Percentiles rank a stretch among this genome's conserved stretches.
phyloP scores from a whole-genome alignment of 2,888 invertebrate genomes.

The Vanessa cardui region DNA sequence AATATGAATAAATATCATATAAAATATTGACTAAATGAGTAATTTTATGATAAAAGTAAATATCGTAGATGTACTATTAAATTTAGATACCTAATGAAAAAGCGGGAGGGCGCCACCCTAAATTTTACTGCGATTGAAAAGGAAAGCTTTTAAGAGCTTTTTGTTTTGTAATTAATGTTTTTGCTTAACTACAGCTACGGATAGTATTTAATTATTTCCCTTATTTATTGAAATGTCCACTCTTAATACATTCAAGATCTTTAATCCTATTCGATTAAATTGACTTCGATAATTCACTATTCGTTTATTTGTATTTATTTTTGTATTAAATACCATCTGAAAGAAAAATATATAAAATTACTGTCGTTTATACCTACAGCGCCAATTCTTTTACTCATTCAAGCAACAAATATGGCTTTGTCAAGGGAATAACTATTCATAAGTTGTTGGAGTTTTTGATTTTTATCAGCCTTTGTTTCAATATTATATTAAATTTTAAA shows the following conservation, averaged over 20 bases:
- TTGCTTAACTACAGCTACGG: conserved; percentile 33
- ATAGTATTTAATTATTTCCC: conserved; percentile 26
- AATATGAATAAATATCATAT: too few species aligned
- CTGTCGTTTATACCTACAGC: conserved; percentile 1
- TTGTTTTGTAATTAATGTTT: conserved; percentile 78
- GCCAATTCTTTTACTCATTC: conserved; percentile 25
- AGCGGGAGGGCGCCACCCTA: conserved; percentile 77
- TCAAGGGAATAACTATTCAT: conserved; percentile 33
- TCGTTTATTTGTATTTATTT: background rate
- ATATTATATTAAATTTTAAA: conserved; percentile 25
- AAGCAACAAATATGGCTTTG: conserved; percentile 27
- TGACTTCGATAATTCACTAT: background rate
- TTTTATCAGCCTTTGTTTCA: conserved; percentile 30
- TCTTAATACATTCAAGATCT: background rate
- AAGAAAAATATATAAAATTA: conserved; percentile 16
- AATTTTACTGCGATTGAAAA: conserved; percentile 70
- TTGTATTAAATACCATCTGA: conserved; percentile 10
- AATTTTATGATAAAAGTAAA: conserved; percentile 38
- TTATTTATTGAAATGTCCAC: conserved; percentile 2
- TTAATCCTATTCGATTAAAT: background rate
- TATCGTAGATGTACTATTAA: conserved; percentile 57
- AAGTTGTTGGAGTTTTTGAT: conserved; percentile 28
- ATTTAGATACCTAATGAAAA: conserved; percentile 71
- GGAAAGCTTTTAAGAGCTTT: conserved; percentile 81
- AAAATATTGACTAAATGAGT: background rate